Percentiles rank a stretch among this genome's conserved stretches.
Conservation (phyloP, 2,888 invertebrate genomes). For the Drosophila rellima region DNA sequence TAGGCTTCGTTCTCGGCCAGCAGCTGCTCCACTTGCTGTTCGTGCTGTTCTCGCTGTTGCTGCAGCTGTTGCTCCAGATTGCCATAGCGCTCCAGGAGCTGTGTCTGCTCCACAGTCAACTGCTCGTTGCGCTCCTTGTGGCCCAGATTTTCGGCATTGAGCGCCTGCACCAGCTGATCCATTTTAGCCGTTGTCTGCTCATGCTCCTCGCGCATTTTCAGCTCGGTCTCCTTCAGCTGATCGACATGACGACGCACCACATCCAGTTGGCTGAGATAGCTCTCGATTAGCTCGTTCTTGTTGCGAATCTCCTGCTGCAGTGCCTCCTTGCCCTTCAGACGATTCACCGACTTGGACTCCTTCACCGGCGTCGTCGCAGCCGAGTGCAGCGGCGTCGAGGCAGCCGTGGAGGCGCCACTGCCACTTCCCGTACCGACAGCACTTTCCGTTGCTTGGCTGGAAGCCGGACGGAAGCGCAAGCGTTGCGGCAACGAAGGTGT, state of each 20-base stretch:
- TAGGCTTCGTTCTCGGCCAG: constrained; percentile 72
- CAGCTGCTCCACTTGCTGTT: constrained; percentile 66
- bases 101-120: constrained; percentile 64
- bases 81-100: constrained; percentile 64
- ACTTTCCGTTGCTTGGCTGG: constrained; percentile 46
- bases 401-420: constrained; percentile 69
- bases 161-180: constrained; percentile 76
- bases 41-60: constrained; percentile 71
- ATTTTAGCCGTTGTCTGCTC: constrained; percentile 72
- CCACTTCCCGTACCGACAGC: constrained; percentile 18
- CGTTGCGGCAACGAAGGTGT: constrained; percentile 85
- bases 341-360: constrained; percentile 85
- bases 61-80: constrained; percentile 73
- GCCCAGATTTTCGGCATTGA: constrained; percentile 73
- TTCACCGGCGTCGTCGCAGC: constrained; percentile 83
- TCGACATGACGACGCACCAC: constrained; percentile 86
- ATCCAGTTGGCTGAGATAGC: constrained; percentile 86
- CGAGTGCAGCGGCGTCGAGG: constrained; percentile 83
- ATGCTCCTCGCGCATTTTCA: constrained; percentile 80
- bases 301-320: constrained; percentile 87
- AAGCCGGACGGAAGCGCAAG: constrained; percentile 80
- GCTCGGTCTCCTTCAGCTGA: constrained; percentile 83
- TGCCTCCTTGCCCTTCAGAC: constrained; percentile 86
- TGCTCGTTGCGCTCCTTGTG: constrained; percentile 79
- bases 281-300: constrained; percentile 87